Base-by-base conservation (phyloP, 1,140 invertebrate species). In the Centruroides sculpturatus region DNA sequence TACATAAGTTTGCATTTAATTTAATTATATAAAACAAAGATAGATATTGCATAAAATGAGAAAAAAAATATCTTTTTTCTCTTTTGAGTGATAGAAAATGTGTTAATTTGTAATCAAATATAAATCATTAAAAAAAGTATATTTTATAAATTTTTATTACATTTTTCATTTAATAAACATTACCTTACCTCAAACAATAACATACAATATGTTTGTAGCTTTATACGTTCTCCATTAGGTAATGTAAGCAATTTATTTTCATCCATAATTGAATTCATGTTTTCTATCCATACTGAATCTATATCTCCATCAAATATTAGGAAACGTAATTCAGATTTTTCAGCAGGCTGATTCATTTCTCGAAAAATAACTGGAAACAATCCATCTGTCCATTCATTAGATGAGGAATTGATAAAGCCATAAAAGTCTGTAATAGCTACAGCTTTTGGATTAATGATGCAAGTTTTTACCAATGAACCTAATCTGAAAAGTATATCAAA, bases 261-360 rank as follows among this genome's bases (percentile, higher is more conserved):
- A 71, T 95, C 91, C 90, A 95, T 93, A 6, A 94, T 89, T 1
- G 89, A 92, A 75, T 94, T 94, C 89, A 94, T 92, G 73, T 93
- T 93, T 75, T 93, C 90, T 64, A 94, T 89, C 90, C 90, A 95
- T 6, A 92, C 75, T 7, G 89, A 84, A 78, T 94, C 91, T 60
- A 95, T 87, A 70, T 94, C 90, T 6, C 92, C 92, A 71, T 95
- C 92, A 75, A 92, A 93, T 53, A 92, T 75, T 63, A 91, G 89
- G 69, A 90, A 93, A 56, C 82, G 81, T 56, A 80, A 77, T 71
- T 90, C 87, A 56, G 82, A 76, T 62, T 77, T 80, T 6, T 83
- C 82, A 1, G 82, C 76, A 3, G 83, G 80, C 76, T 81, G 84
- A 75, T 94, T 94, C 71, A 92, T 86, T 72, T 91, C 87, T 50